Conservation (phyloP, 2,113 vertebrate species). For the Turdus rufiventris region DNA sequence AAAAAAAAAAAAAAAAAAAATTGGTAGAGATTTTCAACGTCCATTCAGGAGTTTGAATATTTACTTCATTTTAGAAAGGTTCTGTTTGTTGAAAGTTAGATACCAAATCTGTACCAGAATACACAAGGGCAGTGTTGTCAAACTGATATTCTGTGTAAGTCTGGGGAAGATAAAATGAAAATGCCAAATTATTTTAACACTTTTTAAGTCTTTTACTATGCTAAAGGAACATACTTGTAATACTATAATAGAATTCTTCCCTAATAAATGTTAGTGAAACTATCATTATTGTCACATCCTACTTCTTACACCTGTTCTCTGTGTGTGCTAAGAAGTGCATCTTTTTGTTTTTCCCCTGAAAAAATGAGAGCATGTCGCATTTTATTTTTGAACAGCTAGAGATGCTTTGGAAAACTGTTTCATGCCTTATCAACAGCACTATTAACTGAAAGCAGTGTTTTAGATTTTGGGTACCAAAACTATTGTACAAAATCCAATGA, state of each 20-base stretch:
- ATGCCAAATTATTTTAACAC: neutral
- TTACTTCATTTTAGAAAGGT: neutral
- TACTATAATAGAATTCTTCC: neutral
- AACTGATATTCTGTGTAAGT: neutral
- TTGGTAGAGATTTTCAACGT: neutral
- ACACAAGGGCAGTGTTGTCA: neutral
- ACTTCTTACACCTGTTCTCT: neutral
- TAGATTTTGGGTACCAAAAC: neutral
- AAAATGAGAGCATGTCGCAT: neutral
- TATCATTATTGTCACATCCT: neutral
- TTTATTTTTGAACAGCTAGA: neutral
- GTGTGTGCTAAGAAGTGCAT: neutral
- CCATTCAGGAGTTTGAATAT: neutral
- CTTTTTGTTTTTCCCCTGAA: neutral
- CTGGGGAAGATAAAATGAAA: neutral
- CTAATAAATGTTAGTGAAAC: neutral
- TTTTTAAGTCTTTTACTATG: neutral
- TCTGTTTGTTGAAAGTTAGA: neutral
- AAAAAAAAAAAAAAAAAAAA: too few species aligned
- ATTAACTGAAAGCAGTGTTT: neutral
- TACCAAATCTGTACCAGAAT: neutral
- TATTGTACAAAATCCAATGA: neutral
- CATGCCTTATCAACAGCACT: neutral
- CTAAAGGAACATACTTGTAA: neutral
- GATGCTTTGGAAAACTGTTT: neutral